A percentile compares a stretch with the other conserved stretches of the same genome.
Conservation (phyloP, 1,140 invertebrate species). For the Tetranychus urticae region DNA sequence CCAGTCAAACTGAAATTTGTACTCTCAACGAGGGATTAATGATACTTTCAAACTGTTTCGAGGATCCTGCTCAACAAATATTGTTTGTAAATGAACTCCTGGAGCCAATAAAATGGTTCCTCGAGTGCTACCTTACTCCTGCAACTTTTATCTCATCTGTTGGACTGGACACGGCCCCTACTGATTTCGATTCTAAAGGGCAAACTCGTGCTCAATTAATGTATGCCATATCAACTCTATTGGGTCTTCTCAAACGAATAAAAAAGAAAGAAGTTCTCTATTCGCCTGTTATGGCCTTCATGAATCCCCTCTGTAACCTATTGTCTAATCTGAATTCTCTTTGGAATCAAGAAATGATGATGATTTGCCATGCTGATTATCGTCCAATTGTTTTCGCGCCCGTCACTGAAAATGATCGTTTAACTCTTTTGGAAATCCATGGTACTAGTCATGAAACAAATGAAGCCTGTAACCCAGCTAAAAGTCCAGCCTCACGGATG, state of each 20-base stretch:
- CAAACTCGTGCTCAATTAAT: background rate
- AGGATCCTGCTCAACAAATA: background rate
- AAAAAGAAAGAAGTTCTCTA: background rate
- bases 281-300: background rate
- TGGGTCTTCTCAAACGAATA: background rate
- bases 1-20: constrained; percentile 3
- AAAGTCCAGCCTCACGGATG: background rate
- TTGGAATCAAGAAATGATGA: constrained; percentile 1
- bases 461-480: background rate
- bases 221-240: background rate
- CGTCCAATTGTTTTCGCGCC: background rate
- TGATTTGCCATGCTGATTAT: background rate
- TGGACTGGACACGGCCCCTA: background rate
- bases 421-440: background rate
- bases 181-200: background rate
- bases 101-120: background rate
- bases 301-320: background rate
- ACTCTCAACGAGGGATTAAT: constrained; percentile 1
- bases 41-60: background rate
- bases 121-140: background rate
- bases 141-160: background rate
- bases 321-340: background rate
- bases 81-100: background rate
- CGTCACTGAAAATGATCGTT: background rate
- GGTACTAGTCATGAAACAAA: background rate